These are phyloP conservation scores for Brachyhypopomus gauderio DNA, from an alignment of 2,113 vertebrate genomes.

Conservation along the genomic window DNA sequence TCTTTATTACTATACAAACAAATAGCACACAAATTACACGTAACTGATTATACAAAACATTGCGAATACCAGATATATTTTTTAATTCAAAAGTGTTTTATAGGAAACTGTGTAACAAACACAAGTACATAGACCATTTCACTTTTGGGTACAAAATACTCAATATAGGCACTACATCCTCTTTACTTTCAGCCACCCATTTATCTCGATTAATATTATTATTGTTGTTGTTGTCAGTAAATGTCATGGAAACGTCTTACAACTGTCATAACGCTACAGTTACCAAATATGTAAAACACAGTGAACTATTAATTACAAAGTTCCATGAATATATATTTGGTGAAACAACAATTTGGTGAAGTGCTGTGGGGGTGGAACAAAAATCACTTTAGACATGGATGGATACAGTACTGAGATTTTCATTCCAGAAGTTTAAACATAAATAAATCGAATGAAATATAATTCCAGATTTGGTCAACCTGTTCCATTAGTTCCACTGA, in stretches of 20 bases:
- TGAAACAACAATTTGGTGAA: background rate
- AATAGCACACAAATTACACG: background rate
- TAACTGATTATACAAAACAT: slow-evolving; percentile 24
- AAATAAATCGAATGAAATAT: slow-evolving; percentile 15
- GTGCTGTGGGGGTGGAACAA: background rate
- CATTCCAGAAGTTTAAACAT: background rate
- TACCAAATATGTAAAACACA: slow-evolving; percentile 8
- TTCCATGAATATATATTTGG: background rate
- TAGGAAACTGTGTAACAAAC: slow-evolving; percentile 9
- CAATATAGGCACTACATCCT: slow-evolving; percentile 8
- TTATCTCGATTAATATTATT: slow-evolving; percentile 1
- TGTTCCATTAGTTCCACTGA: background rate
- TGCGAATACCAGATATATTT: background rate
- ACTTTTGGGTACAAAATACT: background rate
- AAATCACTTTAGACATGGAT: background rate
- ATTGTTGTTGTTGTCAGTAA: background rate
- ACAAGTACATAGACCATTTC: background rate
- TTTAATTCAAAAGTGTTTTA: background rate
- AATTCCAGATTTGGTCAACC: background rate
- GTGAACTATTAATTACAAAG: background rate
- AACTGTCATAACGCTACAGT: background rate
- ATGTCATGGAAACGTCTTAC: background rate
- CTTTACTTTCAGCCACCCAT: background rate
- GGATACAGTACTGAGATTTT: slow-evolving; percentile 20
- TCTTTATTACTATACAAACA: slow-evolving; percentile 37